Base-by-base conservation (phyloP, 2,113 vertebrate genomes). In the Psittacara wagleri region DNA sequence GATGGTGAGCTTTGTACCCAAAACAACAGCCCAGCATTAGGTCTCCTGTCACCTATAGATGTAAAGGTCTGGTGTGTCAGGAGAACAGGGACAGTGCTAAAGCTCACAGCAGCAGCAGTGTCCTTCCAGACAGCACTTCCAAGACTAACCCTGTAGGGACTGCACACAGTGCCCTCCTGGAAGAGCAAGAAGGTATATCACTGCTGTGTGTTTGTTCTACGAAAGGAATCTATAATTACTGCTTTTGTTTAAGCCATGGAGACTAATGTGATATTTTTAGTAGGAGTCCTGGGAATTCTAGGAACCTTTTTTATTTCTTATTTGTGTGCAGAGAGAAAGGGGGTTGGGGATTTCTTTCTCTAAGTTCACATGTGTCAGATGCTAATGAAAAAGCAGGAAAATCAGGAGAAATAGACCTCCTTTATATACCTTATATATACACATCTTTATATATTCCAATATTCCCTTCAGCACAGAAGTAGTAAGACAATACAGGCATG, bases 161-260 rank as follows among this genome's bases (percentile, higher is more conserved):
- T 13, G 85, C 95, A 25, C 63, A 29, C 9, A 76, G 95, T 5
- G 35, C 74, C 23, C 83, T 98, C 22, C 97, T 96, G 22, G 92
- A 96, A 87, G 92, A 97, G 75, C 91, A 93, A 73, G 98, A 97
- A 98, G 97, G 98, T 98, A 97, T 66, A 37, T n/a, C 67, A 61
- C 23, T 17, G 55, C 43, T 31, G 7, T 11, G 20, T 91, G 46
- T 72, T 76, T 88, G 59, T 49, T 72, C 49, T 81, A 2, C 52
- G 59, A 87, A 73, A 94, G 43, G 10, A 72, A 84, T 51, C 15
- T 75, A 7, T 17, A 91, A 78, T 72, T 84, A 51, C 9, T 57
- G 28, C 35, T 90, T 70, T 88, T 91, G 35, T 78, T 89, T 84
- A 89, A 73, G 66, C 57, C 73, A 57, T 12, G 7, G 62, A 91